Evolutionary conservation across 2,113 vertebrate genomes (phyloP).

Genomic region (Grallaria varia): DNA sequence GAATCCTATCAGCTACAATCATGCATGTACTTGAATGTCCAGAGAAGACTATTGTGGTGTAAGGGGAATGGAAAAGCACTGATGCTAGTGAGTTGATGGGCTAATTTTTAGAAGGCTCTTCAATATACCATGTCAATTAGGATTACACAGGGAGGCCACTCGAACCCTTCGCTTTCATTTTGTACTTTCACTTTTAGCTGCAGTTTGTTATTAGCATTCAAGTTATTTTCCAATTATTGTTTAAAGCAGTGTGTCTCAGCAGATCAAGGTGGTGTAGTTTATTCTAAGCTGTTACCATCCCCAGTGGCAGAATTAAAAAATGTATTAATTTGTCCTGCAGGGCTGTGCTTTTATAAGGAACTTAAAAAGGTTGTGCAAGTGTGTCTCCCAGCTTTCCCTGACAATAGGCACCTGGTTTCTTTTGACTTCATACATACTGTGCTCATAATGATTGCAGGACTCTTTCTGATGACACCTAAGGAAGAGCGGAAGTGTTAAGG

Average conservation of each 20-base stretch:
- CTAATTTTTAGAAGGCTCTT: background rate
- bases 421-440: background rate
- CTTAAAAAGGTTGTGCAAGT: background rate
- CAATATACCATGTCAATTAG: background rate
- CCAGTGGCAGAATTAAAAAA: background rate
- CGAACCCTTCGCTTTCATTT: background rate
- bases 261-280: background rate
- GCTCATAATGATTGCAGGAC: accelerated
- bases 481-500: background rate
- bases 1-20: background rate
- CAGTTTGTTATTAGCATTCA: background rate
- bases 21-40: background rate
- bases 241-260: background rate
- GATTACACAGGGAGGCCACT: background rate
- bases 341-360: background rate
- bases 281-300: background rate
- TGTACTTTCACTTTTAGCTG: background rate
- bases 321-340: background rate
- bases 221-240: background rate
- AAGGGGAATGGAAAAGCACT: background rate
- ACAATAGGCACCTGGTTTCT: background rate
- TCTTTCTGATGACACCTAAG: background rate
- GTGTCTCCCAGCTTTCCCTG: background rate
- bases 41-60: background rate
- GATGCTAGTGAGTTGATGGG: background rate